phyloP scores from a whole-genome alignment of 2,797 vertebrate genomes.

The Neopelma chrysocephalum region DNA sequence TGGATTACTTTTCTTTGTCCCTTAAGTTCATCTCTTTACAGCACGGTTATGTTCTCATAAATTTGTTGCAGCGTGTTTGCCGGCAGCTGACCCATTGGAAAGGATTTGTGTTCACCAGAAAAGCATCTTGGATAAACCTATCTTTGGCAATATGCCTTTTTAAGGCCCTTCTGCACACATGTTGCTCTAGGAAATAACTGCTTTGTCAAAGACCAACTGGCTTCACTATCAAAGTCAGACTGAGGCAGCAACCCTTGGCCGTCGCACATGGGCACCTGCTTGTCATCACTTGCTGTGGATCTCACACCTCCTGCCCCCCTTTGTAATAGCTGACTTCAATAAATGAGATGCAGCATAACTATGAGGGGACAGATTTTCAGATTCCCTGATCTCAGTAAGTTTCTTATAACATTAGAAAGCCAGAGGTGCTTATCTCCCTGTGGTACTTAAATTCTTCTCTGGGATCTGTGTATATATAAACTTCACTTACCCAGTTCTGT shows the following conservation, averaged over 20 bases:
- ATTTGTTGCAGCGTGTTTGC: conserved; percentile 30
- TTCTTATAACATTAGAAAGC: neutral
- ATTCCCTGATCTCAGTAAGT: neutral
- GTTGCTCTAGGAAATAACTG: neutral
- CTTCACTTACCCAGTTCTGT: neutral
- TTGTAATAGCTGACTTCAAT: neutral
- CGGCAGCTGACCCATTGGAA: conserved; percentile 37
- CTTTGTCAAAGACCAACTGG: neutral
- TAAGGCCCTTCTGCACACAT: neutral
- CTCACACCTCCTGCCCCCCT: neutral
- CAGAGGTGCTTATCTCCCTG: neutral
- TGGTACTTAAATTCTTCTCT: neutral
- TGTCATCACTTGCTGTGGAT: neutral
- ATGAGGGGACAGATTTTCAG: neutral
- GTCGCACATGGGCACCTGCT: neutral
- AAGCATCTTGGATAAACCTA: conserved; percentile 28
- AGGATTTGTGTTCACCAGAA: conserved; percentile 45
- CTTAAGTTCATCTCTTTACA: conserved; percentile 55
- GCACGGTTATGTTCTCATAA: conserved; percentile 37
- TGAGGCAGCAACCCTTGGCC: neutral
- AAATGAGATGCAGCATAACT: neutral
- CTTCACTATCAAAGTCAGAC: neutral
- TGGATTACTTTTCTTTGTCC: conserved; percentile 65
- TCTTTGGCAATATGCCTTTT: neutral
- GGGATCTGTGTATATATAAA: neutral